Conservation (phyloP, 2,888 invertebrate species). For the Thalpophila matura region DNA sequence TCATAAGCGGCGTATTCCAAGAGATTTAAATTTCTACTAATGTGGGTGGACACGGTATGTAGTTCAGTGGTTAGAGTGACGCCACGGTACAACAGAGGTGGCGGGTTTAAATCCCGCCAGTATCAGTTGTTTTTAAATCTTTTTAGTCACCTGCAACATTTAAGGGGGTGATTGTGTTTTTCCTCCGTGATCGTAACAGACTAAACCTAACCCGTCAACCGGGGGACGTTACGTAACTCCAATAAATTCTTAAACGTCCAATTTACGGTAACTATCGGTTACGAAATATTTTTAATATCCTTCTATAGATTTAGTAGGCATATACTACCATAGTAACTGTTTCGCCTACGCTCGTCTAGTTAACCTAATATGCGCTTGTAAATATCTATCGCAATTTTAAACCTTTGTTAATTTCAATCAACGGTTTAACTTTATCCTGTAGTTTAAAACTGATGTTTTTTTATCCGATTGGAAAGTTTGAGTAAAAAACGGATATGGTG, state of each 20-base stretch:
- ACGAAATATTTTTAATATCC: slow-evolving; percentile 62
- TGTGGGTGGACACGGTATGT: too few species aligned
- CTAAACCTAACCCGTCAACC: slow-evolving; percentile 1
- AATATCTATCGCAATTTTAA: slow-evolving; percentile 4
- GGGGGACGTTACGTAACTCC: slow-evolving; percentile 20
- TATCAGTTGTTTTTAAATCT: too few species aligned
- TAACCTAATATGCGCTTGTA: slow-evolving; percentile 7
- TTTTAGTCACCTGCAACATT: too few species aligned
- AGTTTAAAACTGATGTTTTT: neutral
- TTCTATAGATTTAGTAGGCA: slow-evolving; percentile 20
- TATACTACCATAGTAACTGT: neutral
- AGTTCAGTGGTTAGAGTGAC: too few species aligned
- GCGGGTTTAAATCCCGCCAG: too few species aligned
- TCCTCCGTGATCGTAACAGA: too few species aligned
- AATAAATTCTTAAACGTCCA: slow-evolving; percentile 22
- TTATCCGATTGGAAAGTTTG: slow-evolving; percentile 19
- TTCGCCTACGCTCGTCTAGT: neutral
- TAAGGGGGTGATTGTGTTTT: too few species aligned
- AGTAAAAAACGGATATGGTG: slow-evolving; percentile 11
- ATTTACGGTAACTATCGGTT: slow-evolving; percentile 42
- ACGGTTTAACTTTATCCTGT: neutral
- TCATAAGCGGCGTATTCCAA: too few species aligned
- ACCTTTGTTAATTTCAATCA: slow-evolving; percentile 9
- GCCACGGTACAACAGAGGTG: too few species aligned
- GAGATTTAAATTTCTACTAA: too few species aligned